Evolutionary conservation across 2,888 invertebrate species (phyloP).

Genomic region (Sphecodes monilicornis): DNA sequence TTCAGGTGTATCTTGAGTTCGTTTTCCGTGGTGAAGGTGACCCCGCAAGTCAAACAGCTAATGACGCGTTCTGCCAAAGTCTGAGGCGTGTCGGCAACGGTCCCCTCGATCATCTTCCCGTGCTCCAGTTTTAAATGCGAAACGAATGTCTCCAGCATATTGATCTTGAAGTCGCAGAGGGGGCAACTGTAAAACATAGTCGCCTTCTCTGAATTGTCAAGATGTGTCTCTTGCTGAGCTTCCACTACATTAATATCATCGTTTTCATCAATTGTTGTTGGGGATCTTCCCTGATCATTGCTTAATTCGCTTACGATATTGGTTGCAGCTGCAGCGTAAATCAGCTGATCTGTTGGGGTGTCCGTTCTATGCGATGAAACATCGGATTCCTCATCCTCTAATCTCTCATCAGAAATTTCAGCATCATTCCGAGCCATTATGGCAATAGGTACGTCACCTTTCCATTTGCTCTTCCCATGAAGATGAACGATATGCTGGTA

Average conservation of each 20-base stretch:
- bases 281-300: not conserved
- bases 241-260: not conserved
- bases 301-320: not conserved
- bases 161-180: constrained; percentile 27
- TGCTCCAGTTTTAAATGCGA: constrained; percentile 21
- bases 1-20: constrained; percentile 32
- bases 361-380: not conserved
- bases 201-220: not conserved
- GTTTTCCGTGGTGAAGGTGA: constrained; percentile 3
- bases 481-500: constrained; percentile 63
- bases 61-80: not conserved
- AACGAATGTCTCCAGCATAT: constrained; percentile 21
- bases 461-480: constrained; percentile 38
- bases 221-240: not conserved
- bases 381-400: not conserved
- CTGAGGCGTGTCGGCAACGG: not conserved
- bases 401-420: too few species aligned
- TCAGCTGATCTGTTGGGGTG: not conserved
- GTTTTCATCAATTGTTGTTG: not conserved
- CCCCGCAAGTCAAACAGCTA: not conserved
- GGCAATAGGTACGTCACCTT: not conserved
- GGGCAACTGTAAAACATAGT: constrained; percentile 31
- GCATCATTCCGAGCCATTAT: not conserved
- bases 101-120: not conserved
- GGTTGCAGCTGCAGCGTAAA: not conserved